These are phyloP conservation scores for Drosophila orena DNA, from an alignment of 1,140 invertebrate genomes.

Conservation along the genomic window DNA sequence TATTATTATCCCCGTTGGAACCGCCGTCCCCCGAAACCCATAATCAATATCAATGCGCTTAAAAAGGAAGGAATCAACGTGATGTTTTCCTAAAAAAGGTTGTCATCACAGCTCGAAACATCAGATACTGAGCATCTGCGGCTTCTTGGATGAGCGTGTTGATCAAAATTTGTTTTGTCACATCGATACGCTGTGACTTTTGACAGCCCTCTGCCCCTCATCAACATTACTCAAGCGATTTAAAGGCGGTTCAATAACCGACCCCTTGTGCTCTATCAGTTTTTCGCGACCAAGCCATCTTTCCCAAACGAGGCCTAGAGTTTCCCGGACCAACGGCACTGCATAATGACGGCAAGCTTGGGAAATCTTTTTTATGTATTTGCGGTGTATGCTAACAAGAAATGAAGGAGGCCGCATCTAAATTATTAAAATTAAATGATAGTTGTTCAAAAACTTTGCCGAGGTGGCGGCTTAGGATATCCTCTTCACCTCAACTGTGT, in stretches of 20 bases:
- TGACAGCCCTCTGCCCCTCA: constrained; percentile 41
- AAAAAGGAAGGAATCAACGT: constrained; percentile 58
- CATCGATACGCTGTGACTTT: constrained; percentile 72
- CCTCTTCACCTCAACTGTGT: too few species aligned
- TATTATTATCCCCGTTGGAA: constrained; percentile 62
- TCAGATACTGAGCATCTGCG: constrained; percentile 49
- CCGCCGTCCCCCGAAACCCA: constrained; percentile 27
- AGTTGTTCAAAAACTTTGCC: too few species aligned
- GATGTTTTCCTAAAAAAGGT: constrained; percentile 67
- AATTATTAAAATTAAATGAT: too few species aligned
- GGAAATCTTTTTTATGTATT: neutral
- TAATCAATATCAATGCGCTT: constrained; percentile 59
- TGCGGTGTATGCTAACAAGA: neutral
- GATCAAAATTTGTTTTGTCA: constrained; percentile 82
- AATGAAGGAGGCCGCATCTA: too few species aligned
- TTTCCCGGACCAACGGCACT: neutral
- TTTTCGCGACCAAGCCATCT: constrained; percentile 42
- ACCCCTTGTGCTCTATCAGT: constrained; percentile 68
- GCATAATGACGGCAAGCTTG: neutral
- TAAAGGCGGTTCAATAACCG: constrained; percentile 69
- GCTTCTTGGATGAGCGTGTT: constrained; percentile 48
- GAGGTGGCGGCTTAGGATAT: too few species aligned
- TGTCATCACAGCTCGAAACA: constrained; percentile 57
- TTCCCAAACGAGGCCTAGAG: constrained; percentile 37
- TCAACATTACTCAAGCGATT: constrained; percentile 14